Conservation (phyloP, 2,797 vertebrate genomes). For the Phataginus tetradactyla region DNA sequence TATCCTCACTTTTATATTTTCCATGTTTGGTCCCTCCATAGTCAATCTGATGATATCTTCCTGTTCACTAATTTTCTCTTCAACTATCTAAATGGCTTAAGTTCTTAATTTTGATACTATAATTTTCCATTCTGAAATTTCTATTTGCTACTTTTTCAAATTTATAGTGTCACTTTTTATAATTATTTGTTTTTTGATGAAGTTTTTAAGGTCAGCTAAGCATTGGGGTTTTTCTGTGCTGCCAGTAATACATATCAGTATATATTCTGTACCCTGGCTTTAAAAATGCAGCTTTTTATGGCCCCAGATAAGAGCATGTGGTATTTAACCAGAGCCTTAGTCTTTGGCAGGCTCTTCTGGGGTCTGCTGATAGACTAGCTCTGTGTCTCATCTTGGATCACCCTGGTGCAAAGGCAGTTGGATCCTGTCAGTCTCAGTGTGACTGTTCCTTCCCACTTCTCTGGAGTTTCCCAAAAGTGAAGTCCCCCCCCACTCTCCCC, state of each 20-base stretch:
- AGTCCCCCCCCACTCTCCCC: not conserved
- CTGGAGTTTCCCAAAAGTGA: not conserved
- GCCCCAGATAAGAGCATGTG: not conserved
- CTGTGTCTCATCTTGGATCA: not conserved
- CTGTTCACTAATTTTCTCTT: not conserved
- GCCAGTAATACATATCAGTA: not conserved
- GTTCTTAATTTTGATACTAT: not conserved
- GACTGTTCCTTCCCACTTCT: not conserved
- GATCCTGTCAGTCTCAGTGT: not conserved
- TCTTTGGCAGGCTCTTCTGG: not conserved
- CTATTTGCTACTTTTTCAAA: not conserved
- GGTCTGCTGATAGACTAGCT: not conserved
- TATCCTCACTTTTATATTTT: constrained; percentile 29
- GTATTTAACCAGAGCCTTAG: not conserved
- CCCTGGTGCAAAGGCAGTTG: not conserved
- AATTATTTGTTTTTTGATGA: constrained; percentile 6
- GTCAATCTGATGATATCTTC: not conserved
- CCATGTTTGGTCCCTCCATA: not conserved
- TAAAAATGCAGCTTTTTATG: not conserved
- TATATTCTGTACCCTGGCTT: not conserved
- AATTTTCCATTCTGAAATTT: constrained; percentile 12
- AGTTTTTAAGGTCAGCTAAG: constrained; percentile 11
- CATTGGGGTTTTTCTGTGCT: constrained; percentile 20
- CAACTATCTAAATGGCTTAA: not conserved
- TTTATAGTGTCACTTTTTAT: not conserved